Base-by-base conservation (phyloP, 2,888 invertebrate species). In the Sinotaia quadrata region DNA sequence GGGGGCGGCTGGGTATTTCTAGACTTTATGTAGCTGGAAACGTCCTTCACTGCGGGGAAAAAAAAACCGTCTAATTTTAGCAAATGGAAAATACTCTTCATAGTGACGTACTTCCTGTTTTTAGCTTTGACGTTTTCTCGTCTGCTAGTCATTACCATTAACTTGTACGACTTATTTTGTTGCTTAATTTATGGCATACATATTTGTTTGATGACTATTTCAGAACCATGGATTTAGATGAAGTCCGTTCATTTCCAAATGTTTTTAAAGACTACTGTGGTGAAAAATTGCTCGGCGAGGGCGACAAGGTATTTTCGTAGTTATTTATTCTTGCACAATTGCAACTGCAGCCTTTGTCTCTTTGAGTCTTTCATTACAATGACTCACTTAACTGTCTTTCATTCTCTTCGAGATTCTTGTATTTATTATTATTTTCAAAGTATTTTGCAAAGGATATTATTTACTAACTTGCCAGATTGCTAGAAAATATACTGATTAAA, bases 231-330 rank as follows among this genome's bases (percentile, higher is more conserved):
- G 37, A 12, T 37, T 57, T 63, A 51, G 68, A 63, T 15, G 37
- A 15, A 10, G 70, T 71, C 12, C 73, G 78, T 52, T 68, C 67
- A 15, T 78, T 77, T 62, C 62, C 69, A 31, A 81, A 81, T 59
- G 54, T 65, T 12, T 76, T 77, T 61, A 65, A 70, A 33, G 77
- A 75, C 52, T 79, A 71, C 66, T 58, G 63, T 31, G 75, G 73
- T 4, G 69, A 73, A 37, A 54, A 41, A 24, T 31, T 79, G 18
- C 60, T 79, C 15, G 71, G 62, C 37, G 49, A 66, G 44, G 63
- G 74, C 29, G 75, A 73, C 57, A 76, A 75, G 71, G 78, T 79
- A 54, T 7, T 52, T 1, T 54, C 7, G 18, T 21, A 18, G 12
- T 37, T 34, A 24, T 18, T 34, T n/a, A n/a, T 41, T 41, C 4